Evolutionary conservation across 2,113 vertebrate genomes (phyloP).

Genomic region (Cynocephalus volans): DNA sequence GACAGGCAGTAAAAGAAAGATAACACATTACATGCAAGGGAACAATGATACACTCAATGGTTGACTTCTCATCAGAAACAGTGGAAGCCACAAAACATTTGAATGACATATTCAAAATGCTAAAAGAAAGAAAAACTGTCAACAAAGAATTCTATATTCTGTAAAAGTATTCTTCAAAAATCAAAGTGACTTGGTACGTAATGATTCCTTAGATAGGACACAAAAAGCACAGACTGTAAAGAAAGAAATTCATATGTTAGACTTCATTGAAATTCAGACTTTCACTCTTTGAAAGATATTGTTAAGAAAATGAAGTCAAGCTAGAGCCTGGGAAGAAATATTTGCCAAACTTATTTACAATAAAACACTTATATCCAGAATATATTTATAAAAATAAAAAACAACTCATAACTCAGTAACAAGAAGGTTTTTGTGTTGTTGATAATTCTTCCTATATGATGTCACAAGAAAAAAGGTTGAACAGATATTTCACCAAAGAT

Average conservation of each 20-base stretch:
- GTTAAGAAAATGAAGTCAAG: constrained; percentile 26
- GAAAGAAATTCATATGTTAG: not conserved
- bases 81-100: not conserved
- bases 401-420: not conserved
- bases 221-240: not conserved
- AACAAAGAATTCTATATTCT: not conserved
- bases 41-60: not conserved
- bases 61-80: not conserved
- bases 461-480: not conserved
- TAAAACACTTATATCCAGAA: not conserved
- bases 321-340: not conserved
- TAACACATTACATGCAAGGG: not conserved
- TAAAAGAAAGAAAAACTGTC: not conserved
- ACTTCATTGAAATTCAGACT: not conserved
- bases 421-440: too few relatives aligned
- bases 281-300: constrained; percentile 9
- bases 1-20: not conserved
- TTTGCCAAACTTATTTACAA: not conserved
- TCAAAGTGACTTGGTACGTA: not conserved
- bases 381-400: not conserved
- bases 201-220: not conserved
- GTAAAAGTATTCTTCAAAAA: not conserved
- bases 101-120: not conserved
- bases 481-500: not conserved
- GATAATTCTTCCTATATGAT: too few relatives aligned